phyloP scores from a whole-genome alignment of 2,113 vertebrate species.

The Muscicapa adusta region DNA sequence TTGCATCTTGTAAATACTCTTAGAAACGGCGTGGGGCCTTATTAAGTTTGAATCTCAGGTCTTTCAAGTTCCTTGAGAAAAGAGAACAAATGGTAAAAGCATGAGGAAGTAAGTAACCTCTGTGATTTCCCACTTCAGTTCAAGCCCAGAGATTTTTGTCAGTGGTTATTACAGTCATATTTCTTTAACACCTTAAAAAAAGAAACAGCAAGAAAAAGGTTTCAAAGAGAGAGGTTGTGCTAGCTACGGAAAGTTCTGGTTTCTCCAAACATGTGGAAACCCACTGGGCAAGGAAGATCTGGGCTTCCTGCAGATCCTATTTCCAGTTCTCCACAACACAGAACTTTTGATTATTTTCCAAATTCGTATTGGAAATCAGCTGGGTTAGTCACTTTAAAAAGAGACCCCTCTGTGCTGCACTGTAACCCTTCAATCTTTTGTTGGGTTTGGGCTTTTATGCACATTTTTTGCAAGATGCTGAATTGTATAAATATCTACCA shows the following conservation, averaged over 20 bases:
- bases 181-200: conserved; percentile 85
- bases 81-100: conserved; percentile 87
- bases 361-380: conserved; percentile 37
- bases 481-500: neutral
- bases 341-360: conserved; percentile 63
- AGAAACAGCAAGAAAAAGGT: conserved; percentile 79
- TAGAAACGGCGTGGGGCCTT: conserved; percentile 77
- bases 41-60: conserved; percentile 81
- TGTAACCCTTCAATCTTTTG: conserved; percentile 26
- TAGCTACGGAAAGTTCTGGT: conserved; percentile 40
- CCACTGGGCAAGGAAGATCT: conserved; percentile 55
- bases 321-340: conserved; percentile 16
- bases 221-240: conserved; percentile 71
- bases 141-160: conserved; percentile 94
- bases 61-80: conserved; percentile 77
- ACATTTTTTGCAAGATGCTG: neutral
- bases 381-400: conserved; percentile 33
- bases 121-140: conserved; percentile 92
- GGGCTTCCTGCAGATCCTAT: conserved; percentile 43
- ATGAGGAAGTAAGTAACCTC: conserved; percentile 87
- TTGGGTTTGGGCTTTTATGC: neutral
- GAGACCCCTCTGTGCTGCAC: conserved; percentile 19
- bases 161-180: conserved; percentile 96
- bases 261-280: conserved; percentile 53
- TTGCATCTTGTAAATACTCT: conserved; percentile 76